Evolutionary conservation across 1,140 invertebrate species (phyloP).

Genomic region (Drosophila lini): DNA sequence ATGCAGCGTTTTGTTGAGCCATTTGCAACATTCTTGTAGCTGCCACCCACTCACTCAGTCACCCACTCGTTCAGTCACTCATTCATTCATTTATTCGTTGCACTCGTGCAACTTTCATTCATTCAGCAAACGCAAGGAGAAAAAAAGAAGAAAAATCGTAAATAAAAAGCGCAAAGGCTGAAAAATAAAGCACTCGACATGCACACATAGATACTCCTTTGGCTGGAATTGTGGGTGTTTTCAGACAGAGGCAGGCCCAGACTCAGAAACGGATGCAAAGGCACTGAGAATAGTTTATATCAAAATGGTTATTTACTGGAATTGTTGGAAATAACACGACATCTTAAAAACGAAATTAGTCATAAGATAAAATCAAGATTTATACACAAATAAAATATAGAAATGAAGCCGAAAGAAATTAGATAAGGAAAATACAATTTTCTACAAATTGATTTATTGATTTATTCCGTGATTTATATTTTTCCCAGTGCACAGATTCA

Average conservation of each 20-base stretch:
- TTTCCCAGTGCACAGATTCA: slow-evolving; percentile 1
- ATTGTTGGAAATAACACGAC: too few species aligned
- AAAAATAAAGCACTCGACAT: slow-evolving; percentile 66
- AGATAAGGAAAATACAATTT: too few species aligned
- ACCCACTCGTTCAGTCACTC: slow-evolving; percentile 51
- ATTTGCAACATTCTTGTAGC: slow-evolving; percentile 75
- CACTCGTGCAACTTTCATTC: slow-evolving; percentile 80
- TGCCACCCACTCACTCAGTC: slow-evolving; percentile 27
- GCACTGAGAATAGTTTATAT: background rate
- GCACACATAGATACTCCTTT: slow-evolving; percentile 49
- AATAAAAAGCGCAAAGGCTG: slow-evolving; percentile 80
- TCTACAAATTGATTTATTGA: background rate
- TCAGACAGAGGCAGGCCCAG: slow-evolving; percentile 34
- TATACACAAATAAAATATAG: background rate
- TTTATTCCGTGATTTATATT: background rate
- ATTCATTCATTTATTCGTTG: slow-evolving; percentile 72
- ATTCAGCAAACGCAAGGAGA: slow-evolving; percentile 55
- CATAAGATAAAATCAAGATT: background rate
- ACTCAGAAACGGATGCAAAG: slow-evolving; percentile 27
- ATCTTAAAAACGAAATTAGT: too few species aligned
- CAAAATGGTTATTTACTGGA: background rate
- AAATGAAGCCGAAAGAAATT: too few species aligned
- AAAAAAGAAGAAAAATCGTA: slow-evolving; percentile 69
- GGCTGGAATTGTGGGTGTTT: slow-evolving; percentile 21
- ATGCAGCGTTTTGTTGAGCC: slow-evolving; percentile 61